Evolutionary conservation across 2,797 vertebrate species (phyloP).

Genomic region (Enteromius anoplus): DNA sequence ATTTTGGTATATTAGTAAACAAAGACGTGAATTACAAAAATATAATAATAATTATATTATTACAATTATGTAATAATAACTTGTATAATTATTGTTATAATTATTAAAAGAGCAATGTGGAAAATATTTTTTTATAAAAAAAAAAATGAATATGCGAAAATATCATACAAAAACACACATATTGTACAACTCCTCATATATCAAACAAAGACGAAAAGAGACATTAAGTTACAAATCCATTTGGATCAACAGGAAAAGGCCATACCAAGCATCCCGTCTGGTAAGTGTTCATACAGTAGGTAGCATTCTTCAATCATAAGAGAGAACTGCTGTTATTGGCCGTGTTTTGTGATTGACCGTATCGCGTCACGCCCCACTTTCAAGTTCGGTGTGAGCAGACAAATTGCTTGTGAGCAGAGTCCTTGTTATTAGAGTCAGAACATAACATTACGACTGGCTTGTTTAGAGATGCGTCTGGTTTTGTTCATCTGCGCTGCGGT

Average conservation of each 20-base stretch:
- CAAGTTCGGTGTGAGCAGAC: conserved; percentile 21
- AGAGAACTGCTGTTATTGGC: neutral
- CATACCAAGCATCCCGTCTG: no score
- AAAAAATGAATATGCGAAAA: neutral
- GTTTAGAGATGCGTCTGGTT: conserved; percentile 32
- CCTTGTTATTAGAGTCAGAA: conserved; percentile 2
- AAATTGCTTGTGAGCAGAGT: conserved; percentile 44
- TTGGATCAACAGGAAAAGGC: neutral
- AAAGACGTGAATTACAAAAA: no score
- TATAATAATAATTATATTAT: no score
- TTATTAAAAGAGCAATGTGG: neutral
- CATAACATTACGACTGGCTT: neutral
- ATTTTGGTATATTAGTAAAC: neutral
- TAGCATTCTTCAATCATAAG: neutral
- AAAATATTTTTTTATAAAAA: no score
- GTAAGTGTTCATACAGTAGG: neutral
- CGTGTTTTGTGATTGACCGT: conserved; percentile 8
- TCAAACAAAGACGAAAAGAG: neutral
- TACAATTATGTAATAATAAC: neutral
- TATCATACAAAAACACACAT: neutral
- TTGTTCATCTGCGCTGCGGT: conserved; percentile 46
- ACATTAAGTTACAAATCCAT: neutral
- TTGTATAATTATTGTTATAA: neutral
- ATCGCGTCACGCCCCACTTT: neutral
- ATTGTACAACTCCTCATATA: no score